Evolutionary conservation across 2,888 invertebrate species (phyloP), one percentile per base, ranked within the genome.

Genomic region (Hirtodrosophila duncani): DNA sequence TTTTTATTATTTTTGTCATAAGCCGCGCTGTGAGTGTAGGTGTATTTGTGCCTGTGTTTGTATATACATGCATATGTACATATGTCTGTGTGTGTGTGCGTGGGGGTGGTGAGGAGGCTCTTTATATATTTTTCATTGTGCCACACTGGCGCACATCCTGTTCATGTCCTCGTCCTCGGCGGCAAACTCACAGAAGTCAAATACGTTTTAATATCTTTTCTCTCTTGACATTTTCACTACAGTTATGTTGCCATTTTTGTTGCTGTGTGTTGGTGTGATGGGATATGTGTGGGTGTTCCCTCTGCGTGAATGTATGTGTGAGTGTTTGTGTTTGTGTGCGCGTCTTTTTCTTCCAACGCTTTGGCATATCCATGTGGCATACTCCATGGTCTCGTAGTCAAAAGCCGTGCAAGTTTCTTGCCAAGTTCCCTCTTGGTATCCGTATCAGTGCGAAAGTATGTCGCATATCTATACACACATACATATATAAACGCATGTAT

Each of bases 141-240:
- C 72, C 80, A 81, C 67, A 70, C 75, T 72, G 78, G 78, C 70
- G 75, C 75, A 78, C 75, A 81, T 78, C 69, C 81, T 81, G 58
- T 71, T 67, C 63, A 51, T 52, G 58, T 72, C 66, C 65, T 11
- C 27, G 41, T 39, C 24, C 42, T 55, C 52, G 59, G 44, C 69
- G 61, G 78, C 78, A 68, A 72, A 72, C 72, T 79, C 64, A 68
- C 71, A 81, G 74, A 78, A 82, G 82, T 82, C 81, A 83, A 83
- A 83, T 81, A 82, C 78, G 83, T 82, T 81, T 83, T 82, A 82
- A 81, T 83, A 81, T 82, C 83, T 83, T 71, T 79, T 83, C 79
- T 83, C 79, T 79, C 80, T 83, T 79, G 79, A 83, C 79, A 79
- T 79, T 83, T 75, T 79, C 83, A 83, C 78, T 82, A 82, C 83